Base-by-base conservation (phyloP, 35 echinoderm and acorn worm genomes). In the Ophiothrix spiculata region DNA sequence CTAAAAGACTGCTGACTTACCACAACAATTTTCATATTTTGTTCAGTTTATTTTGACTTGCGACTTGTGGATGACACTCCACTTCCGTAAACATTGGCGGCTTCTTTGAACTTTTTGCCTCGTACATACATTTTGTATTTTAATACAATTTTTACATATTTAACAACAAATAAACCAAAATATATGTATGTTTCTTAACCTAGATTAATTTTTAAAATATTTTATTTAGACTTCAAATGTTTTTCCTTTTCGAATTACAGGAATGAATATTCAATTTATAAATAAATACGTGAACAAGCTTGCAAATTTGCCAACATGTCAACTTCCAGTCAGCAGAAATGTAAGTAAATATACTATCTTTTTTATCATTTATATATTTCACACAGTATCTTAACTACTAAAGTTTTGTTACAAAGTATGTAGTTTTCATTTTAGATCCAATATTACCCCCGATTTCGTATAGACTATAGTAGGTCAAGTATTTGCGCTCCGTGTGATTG, bases 261-360 rank as follows among this genome's bases (percentile, higher is more conserved):
- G 16, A 36, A 45, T 1, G 23, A n/a, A 29, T 49, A 45, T 34
- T 46, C 41, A 25, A 82, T 39, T 42, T 45, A 40, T 42, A 36
- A 36, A 80, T 45, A 82, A 45, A 82, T 82, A 32, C 80, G 31
- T 46, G 38, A 54, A 82, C 49, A 23, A 49, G 42, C 42, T 49
- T 41, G 54, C 14, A 38, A 82, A 46, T 82, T 33, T 54, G 80
- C 80, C 80, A 82, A 82, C 80, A 82, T 82, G 80, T 39, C 80
- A 39, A 41, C 40, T 82, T 15, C 38, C 13, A 39, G 23, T 2
- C 21, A 31, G 31, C 16, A 21, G 16, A 82, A 49, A 82, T 46
- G 80, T 82, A 82, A 82, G 80, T 19, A n/a, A n/a, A n/a, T n/a
- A n/a, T n/a, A n/a, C n/a, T n/a, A n/a, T n/a, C n/a, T n/a, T n/a